Conservation (phyloP, 2,113 vertebrate species). For the Tapirus terrestris region DNA sequence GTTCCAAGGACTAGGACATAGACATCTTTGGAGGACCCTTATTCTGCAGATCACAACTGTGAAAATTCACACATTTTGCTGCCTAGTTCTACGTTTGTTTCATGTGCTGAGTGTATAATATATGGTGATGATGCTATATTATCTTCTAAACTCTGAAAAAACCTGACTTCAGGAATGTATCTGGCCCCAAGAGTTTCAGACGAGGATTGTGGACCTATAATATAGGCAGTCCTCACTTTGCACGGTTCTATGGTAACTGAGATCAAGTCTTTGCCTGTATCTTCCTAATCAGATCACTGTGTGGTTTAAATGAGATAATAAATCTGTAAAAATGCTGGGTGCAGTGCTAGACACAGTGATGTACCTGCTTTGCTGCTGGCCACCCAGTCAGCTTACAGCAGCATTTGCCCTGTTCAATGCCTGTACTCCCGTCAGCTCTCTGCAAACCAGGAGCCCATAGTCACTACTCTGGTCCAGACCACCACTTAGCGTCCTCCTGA, state of each 20-base stretch:
- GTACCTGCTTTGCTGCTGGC: not conserved
- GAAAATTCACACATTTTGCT: not conserved
- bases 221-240: not conserved
- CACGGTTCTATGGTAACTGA: not conserved
- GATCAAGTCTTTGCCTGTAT: not conserved
- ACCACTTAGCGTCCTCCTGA: not conserved
- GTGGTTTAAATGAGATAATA: not conserved
- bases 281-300: not conserved
- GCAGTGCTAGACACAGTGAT: not conserved
- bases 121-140: not conserved
- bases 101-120: not conserved
- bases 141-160: not conserved
- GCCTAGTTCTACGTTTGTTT: not conserved
- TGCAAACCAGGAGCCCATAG: not conserved
- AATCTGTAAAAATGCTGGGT: not conserved
- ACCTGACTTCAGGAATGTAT: not conserved
- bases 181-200: not conserved
- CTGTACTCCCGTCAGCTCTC: not conserved
- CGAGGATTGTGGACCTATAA: not conserved
- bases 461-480: not conserved
- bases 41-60: not conserved
- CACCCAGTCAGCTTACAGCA: not conserved
- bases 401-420: not conserved
- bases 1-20: not conserved
- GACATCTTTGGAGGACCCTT: not conserved